Evolutionary conservation across 2,797 vertebrate species (phyloP).

Genomic region (Austrolebias charrua): DNA sequence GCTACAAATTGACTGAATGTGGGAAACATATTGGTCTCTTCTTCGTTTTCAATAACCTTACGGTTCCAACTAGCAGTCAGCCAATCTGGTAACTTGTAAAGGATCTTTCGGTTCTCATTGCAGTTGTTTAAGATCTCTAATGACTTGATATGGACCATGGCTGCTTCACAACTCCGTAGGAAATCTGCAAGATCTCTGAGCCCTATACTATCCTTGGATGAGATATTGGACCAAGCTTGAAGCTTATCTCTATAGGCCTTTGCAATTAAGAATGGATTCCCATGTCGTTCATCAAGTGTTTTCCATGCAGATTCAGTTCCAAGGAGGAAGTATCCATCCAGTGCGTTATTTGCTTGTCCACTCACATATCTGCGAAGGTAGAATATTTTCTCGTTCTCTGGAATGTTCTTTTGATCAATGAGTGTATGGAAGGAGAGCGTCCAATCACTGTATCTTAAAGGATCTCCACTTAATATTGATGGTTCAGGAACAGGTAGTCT

Average conservation of each 20-base stretch:
- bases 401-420: no score
- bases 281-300: no score
- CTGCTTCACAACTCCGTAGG: conserved; percentile 37
- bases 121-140: conserved; percentile 45
- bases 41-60: conserved; percentile 30
- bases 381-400: no score
- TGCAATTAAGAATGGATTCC: conserved; percentile 21
- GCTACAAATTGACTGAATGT: conserved; percentile 44
- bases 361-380: no score
- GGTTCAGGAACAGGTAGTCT: conserved; percentile 40
- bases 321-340: no score
- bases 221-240: conserved; percentile 37
- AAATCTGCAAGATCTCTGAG: conserved; percentile 46
- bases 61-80: conserved; percentile 35
- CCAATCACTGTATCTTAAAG: conserved; percentile 33
- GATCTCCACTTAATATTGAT: conserved; percentile 35
- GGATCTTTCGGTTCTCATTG: conserved; percentile 44
- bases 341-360: no score
- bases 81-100: conserved; percentile 47
- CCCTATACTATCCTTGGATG: conserved; percentile 38
- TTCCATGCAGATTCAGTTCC: no score
- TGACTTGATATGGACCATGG: conserved; percentile 36
- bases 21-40: conserved; percentile 18
- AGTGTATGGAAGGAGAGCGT: conserved; percentile 35
- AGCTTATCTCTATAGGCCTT: conserved; percentile 31